These are phyloP conservation scores for Lapara coniferarum DNA, from an alignment of 2,888 invertebrate species.

Conservation along the genomic window DNA sequence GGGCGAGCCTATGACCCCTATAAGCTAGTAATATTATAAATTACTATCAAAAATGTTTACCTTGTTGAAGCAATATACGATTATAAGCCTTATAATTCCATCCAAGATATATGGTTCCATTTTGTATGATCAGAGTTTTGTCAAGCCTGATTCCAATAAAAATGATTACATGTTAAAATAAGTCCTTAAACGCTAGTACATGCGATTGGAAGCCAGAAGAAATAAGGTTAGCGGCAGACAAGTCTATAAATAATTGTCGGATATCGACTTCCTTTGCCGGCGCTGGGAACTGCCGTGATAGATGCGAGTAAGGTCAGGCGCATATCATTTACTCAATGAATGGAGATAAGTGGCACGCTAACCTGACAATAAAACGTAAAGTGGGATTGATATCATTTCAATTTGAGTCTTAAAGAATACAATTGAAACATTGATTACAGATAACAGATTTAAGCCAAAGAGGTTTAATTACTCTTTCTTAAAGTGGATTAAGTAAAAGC, in stretches of 20 bases:
- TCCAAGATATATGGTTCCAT: no score
- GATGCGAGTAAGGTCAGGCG: slow-evolving; percentile 48
- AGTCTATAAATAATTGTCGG: slow-evolving; percentile 35
- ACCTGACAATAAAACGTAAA: not conserved
- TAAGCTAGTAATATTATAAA: no score
- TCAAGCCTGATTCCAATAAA: not conserved
- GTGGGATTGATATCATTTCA: not conserved
- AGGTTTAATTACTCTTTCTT: no score
- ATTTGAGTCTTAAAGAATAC: no score
- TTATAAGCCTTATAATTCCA: no score
- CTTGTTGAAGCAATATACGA: no score
- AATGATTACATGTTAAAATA: not conserved
- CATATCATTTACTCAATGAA: slow-evolving; percentile 48
- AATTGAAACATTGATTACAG: no score
- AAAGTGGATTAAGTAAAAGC: no score
- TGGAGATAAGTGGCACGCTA: slow-evolving; percentile 14
- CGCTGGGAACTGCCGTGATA: slow-evolving; percentile 45
- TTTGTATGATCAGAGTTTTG: no score
- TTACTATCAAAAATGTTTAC: no score
- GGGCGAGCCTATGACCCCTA: no score
- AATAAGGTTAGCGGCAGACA: slow-evolving; percentile 50
- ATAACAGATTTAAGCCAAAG: no score
- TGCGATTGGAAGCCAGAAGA: slow-evolving; percentile 43
- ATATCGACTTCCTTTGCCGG: slow-evolving; percentile 34
- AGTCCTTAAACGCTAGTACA: slow-evolving; percentile 30